A percentile compares a stretch with the other conserved stretches of the same genome.
These are phyloP conservation scores for Hippocampus mohnikei DNA, from an alignment of 2,113 vertebrate genomes.

Conservation along the genomic window DNA sequence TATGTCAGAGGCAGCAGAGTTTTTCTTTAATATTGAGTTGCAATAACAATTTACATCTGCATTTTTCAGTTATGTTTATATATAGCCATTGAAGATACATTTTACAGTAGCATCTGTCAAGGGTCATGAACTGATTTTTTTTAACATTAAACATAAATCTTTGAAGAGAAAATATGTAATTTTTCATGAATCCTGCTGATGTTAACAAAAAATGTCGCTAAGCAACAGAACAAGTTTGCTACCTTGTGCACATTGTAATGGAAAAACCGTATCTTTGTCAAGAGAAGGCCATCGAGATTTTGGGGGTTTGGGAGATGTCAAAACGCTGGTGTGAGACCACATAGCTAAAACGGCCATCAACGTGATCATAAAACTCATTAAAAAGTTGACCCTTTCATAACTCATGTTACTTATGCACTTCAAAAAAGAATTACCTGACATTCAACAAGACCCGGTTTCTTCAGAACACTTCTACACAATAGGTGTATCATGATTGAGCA, in stretches of 20 bases:
- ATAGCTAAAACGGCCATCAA: not conserved
- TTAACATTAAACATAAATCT: not conserved
- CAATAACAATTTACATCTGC: slow-evolving; percentile 14
- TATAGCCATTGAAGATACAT: slow-evolving; percentile 10
- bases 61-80: not conserved
- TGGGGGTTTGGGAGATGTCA: slow-evolving; percentile 50
- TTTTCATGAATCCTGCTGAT: not conserved
- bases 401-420: not conserved
- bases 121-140: slow-evolving; percentile 7
- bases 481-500: not conserved
- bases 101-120: slow-evolving; percentile 7
- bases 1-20: not conserved
- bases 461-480: not conserved
- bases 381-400: not conserved
- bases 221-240: slow-evolving; percentile 9
- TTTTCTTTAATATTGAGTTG: slow-evolving; percentile 22
- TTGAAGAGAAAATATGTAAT: not conserved
- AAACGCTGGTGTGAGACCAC: slow-evolving; percentile 27
- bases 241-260: slow-evolving; percentile 16
- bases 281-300: slow-evolving; percentile 30
- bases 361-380: not conserved
- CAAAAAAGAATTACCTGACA: not conserved
- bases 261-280: slow-evolving; percentile 41
- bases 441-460: not conserved
- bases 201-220: not conserved